Percentiles rank a stretch among this genome's conserved stretches.
Evolutionary conservation across 2,797 vertebrate species (phyloP).

Genomic region (Sebastes cheni): DNA sequence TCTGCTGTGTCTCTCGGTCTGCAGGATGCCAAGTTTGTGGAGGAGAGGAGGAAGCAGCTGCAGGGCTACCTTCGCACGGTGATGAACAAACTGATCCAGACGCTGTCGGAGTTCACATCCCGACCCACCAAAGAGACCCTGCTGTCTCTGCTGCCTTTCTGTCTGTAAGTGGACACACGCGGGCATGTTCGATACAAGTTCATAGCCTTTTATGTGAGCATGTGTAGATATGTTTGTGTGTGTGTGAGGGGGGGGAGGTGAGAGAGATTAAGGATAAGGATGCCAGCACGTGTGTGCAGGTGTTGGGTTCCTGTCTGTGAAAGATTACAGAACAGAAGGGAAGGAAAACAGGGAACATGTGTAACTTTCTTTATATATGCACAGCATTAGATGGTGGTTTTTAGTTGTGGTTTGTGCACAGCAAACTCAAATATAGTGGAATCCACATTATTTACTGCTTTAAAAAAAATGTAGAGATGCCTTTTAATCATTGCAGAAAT

Average conservation of each 20-base stretch:
- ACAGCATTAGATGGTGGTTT: background rate
- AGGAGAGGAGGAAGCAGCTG: constrained; percentile 94
- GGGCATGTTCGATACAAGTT: background rate
- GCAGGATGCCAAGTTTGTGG: constrained; percentile 98
- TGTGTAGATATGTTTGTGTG: background rate
- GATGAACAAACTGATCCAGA: constrained; percentile 98
- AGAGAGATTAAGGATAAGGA: background rate
- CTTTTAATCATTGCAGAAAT: background rate
- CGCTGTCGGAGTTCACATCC: constrained; percentile 91
- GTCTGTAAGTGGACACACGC: constrained; percentile 86
- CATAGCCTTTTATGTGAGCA: background rate
- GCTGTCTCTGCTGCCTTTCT: constrained; percentile 93
- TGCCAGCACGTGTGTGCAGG: background rate
- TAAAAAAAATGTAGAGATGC: background rate
- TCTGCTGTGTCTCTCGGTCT: background rate
- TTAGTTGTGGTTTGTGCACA: background rate
- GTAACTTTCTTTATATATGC: background rate
- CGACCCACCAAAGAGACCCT: constrained; percentile 93
- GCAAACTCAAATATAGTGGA: background rate
- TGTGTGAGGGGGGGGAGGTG: background rate
- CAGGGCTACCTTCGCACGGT: constrained; percentile 94
- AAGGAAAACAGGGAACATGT: background rate
- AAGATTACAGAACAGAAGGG: background rate
- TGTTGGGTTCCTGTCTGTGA: constrained; percentile 6
- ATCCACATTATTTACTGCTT: background rate